Base-by-base conservation (phyloP, 2,888 invertebrate genomes). In the Ecliptopera silaceata region DNA sequence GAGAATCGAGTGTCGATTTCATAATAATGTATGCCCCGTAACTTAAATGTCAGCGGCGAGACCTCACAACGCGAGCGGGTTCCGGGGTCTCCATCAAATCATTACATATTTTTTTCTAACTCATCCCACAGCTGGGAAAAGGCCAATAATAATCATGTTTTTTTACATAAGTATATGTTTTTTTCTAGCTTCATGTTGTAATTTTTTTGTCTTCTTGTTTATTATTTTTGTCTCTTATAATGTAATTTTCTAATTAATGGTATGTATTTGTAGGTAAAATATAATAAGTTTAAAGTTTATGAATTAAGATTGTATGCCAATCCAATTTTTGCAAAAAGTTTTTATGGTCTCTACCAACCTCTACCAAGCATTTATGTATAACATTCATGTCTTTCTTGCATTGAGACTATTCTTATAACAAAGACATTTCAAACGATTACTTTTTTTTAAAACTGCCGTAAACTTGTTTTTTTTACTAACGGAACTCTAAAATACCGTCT, bases 1-100 rank as follows among this genome's bases (percentile, higher is more conserved):
- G 66, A 66, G 75, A 71, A 72, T 45, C 68, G 74, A 75, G 77
- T 80, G 79, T 76, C 78, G 74, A 72, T 74, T 71, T 66, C 64
- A 63, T 69, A 52, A 56, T 79, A 79, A 78, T 67, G 79, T 77
- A 79, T 75, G 70, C 70, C 68, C 68, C 67, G 64, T 29, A 59
- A 64, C 59, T 46, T 65, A 29, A 39, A 39, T 39, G 47, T 8
- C 38, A 26, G 47, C 17, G 6, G 38, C 38, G 36, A 46, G 34
- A 17, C 12, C 43, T n/a, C 4, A 29, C 3, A 11, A 13, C 4
- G 11, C 4, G 2, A 43, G 38, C 26, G 26, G 38, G 38, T 41
- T 49, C 49, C 31, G 41, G 3, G 29, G 4, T 22, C 4, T 1
- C 22, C 6, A 26, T 26, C 26, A 8, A 26, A n/a, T n/a, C n/a